Evolutionary conservation across 37 sponge, comb jelly and placozoan species (phyloP), one percentile per base, ranked within the genome.

Genomic region (Chondrosia reniformis): DNA sequence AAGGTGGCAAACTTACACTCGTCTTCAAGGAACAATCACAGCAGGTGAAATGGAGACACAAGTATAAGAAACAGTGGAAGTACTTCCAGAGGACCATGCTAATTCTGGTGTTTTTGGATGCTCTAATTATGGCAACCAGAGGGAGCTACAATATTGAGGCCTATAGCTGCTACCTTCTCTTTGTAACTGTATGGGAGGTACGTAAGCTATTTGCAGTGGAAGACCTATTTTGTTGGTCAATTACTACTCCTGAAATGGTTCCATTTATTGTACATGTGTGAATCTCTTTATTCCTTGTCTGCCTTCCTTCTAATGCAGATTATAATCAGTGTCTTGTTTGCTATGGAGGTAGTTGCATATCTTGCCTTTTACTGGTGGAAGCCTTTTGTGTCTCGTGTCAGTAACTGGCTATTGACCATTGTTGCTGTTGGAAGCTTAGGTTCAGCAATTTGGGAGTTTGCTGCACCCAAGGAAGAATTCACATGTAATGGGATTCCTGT

Each of bases 51-150:
- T 79, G 63, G 46, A 63, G 3, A 42, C 5, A 33, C 64, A 84
- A 78, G 63, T 84, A 69, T 45, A 40, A 17, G 2, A 27, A 21
- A 31, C 34, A 63, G 21, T 57, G 33, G 54, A 12, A 0, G 3
- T 33, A 42, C 33, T 63, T 82, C 10, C 83, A 85, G 76, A 90
- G 82, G 46, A 38, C 63, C 25, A 83, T 90, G 56, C 58, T 82
- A 0, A 0, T 79, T 10, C 63, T 90, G 32, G 90, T 90, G 1
- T 33, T 85, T 45, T 28, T 85, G 31, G 90, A 90, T 67, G 90
- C 90, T 19, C 17, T 85, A 4, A 57, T 90, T 34, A 80, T 59
- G 8, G 79, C 86, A 13, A 55, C 59, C 38, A 84, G 79, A 27
- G 9, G 41, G 17, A 0, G 34, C 37, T 32, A 30, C 19, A 33